These are phyloP conservation scores for Morpho deidamia DNA, from an alignment of 2,888 invertebrate genomes.

Conservation along the genomic window DNA sequence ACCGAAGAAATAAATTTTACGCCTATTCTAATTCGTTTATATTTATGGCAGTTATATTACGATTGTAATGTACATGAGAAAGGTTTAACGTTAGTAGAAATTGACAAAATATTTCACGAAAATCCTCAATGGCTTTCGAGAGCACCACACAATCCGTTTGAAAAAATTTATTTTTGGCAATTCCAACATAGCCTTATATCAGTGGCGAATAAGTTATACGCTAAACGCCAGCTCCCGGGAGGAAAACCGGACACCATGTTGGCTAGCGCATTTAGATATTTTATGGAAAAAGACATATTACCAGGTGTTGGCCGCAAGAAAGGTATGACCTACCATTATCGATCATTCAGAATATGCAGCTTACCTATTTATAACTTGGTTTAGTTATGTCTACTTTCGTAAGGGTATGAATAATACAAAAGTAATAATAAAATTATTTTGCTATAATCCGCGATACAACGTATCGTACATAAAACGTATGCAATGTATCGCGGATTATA, in stretches of 20 bases:
- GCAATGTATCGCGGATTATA: too few species aligned
- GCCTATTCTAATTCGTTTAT: constrained; percentile 70
- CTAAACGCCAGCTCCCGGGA: constrained; percentile 47
- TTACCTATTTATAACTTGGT: too few species aligned
- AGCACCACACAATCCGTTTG: constrained; percentile 74
- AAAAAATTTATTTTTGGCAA: constrained; percentile 80
- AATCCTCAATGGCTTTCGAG: constrained; percentile 67
- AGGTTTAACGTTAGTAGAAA: constrained; percentile 68
- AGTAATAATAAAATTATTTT: too few species aligned
- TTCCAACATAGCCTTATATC: constrained; percentile 76
- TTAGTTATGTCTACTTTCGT: too few species aligned
- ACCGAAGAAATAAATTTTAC: constrained; percentile 48
- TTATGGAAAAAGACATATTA: constrained; percentile 70
- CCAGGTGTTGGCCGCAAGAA: constrained; percentile 52
- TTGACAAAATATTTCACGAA: constrained; percentile 66
- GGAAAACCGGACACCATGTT: constrained; percentile 64
- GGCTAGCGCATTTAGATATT: constrained; percentile 69
- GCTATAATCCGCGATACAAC: too few species aligned
- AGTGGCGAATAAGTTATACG: constrained; percentile 66
- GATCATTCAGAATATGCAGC: too few species aligned
- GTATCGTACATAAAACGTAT: too few species aligned
- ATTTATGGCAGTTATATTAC: constrained; percentile 79
- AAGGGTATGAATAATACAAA: too few species aligned
- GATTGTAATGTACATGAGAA: constrained; percentile 74
- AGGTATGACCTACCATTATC: constrained; percentile 41